Evolutionary conservation across 2,888 invertebrate species (phyloP).

Genomic region (Nesidiocoris tenuis): DNA sequence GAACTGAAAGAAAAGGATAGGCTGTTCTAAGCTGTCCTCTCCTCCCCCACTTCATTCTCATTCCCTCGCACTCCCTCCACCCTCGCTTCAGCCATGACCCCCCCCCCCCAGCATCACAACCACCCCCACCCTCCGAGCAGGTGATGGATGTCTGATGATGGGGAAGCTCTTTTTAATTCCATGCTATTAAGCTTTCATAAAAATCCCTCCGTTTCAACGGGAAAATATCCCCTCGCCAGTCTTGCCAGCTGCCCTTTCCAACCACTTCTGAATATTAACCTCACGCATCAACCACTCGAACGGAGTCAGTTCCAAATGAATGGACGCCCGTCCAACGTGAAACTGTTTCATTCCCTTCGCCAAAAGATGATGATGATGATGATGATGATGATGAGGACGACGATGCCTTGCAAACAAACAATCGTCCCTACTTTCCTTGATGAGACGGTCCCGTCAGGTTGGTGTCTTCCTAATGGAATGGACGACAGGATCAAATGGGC

Average conservation of each 20-base stretch:
- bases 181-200: constrained; percentile 18
- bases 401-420: no score
- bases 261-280: constrained; percentile 11
- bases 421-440: no score
- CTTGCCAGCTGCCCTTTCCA: not conserved
- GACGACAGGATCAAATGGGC: no score
- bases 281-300: no score
- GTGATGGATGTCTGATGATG: not conserved
- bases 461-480: no score
- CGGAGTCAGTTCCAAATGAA: no score
- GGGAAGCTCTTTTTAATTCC: constrained; percentile 33
- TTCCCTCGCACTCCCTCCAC: not conserved
- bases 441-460: no score
- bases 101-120: not conserved
- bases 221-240: not conserved
- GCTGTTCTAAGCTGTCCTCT: not conserved
- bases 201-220: not conserved
- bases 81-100: not conserved
- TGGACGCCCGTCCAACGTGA: no score
- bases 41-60: not conserved
- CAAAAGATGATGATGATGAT: no score
- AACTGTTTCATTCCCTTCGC: no score
- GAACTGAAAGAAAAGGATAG: constrained; percentile 13
- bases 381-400: no score
- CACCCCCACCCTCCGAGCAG: not conserved